phyloP scores from a whole-genome alignment of 1,140 invertebrate genomes.

The Glossosoma conforme region DNA sequence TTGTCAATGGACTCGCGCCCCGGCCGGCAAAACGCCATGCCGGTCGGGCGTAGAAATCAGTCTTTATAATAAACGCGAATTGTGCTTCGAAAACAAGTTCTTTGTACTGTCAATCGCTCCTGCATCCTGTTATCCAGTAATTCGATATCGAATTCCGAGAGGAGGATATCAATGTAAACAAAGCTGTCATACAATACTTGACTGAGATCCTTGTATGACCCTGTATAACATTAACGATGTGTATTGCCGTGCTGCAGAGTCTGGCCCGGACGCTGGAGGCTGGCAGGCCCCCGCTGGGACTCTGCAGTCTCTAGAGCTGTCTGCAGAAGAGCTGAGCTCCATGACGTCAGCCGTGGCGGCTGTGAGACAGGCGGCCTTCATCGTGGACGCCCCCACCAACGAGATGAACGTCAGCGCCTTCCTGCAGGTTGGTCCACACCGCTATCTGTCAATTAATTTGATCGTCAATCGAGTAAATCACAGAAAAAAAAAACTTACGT shows the following conservation, averaged over 20 bases:
- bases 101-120: neutral
- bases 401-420: slow-evolving; percentile 81
- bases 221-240: neutral
- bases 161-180: neutral
- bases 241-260: slow-evolving; percentile 9
- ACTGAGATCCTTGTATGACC: neutral
- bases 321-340: slow-evolving; percentile 56
- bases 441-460: neutral
- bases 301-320: slow-evolving; percentile 38
- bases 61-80: too few species aligned
- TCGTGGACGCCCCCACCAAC: slow-evolving; percentile 80
- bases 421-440: slow-evolving; percentile 54
- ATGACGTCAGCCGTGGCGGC: slow-evolving; percentile 58
- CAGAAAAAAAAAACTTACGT: neutral
- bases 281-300: slow-evolving; percentile 26
- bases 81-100: neutral
- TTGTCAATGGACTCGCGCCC: too few species aligned
- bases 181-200: neutral
- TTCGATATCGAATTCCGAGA: neutral
- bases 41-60: too few species aligned
- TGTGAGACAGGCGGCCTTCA: slow-evolving; percentile 68
- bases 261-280: slow-evolving; percentile 33
- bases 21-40: too few species aligned
- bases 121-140: too few species aligned
- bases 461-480: neutral